Conservation (phyloP, 2,888 invertebrate species). For the Meghimatium bilineatum region DNA sequence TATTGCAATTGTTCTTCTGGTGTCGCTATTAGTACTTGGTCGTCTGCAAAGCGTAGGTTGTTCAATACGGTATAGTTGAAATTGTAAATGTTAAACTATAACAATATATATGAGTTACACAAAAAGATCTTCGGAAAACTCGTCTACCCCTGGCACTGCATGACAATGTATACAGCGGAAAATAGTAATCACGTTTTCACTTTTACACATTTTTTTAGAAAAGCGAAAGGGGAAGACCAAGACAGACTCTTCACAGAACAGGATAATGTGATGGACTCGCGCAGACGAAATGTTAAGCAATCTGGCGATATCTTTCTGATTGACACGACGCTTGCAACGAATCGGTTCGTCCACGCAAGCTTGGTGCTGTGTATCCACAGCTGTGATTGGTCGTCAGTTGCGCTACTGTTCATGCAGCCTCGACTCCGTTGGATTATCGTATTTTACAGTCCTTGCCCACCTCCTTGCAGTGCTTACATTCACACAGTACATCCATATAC, state of each 20-base stretch:
- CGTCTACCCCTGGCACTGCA: too few relatives aligned
- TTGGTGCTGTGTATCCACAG: neutral
- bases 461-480: neutral
- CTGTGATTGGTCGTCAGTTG: neutral
- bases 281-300: neutral
- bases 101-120: too few relatives aligned
- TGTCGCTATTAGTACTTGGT: too few relatives aligned
- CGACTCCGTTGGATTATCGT: neutral
- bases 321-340: neutral
- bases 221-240: too few relatives aligned
- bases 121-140: too few relatives aligned
- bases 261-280: constrained; percentile 5
- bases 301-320: neutral
- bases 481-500: constrained; percentile 13
- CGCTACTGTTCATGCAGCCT: neutral
- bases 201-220: too few relatives aligned
- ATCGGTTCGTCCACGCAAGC: constrained; percentile 6
- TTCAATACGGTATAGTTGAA: too few relatives aligned
- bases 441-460: constrained; percentile 7
- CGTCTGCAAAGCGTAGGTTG: too few relatives aligned
- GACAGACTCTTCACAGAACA: neutral
- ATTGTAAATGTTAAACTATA: too few relatives aligned
- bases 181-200: too few relatives aligned
- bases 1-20: too few relatives aligned
- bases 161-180: too few relatives aligned